Conservation (phyloP, 1,140 invertebrate species). For the Drosophila auraria region DNA sequence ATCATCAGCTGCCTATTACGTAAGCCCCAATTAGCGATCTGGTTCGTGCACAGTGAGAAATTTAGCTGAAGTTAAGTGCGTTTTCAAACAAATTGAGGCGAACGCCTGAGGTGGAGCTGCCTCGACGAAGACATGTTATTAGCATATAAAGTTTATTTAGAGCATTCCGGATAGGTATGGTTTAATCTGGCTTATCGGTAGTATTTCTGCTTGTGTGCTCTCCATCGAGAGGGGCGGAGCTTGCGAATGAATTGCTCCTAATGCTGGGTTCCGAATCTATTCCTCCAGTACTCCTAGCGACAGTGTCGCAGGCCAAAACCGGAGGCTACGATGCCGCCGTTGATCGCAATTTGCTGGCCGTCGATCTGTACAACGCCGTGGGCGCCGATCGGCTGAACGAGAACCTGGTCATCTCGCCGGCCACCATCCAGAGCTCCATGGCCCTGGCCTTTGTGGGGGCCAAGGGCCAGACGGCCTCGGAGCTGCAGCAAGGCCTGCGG, state of each 20-base stretch:
- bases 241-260: constrained; percentile 14
- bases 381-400: constrained; percentile 69
- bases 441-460: constrained; percentile 77
- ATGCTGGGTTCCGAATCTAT: constrained; percentile 14
- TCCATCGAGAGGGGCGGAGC: not conserved
- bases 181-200: too few species aligned
- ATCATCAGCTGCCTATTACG: constrained; percentile 70
- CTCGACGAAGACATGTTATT: too few species aligned
- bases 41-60: constrained; percentile 34
- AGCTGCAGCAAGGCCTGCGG: constrained; percentile 71
- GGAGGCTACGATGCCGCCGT: constrained; percentile 49
- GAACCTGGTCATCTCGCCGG: constrained; percentile 75
- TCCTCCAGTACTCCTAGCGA: constrained; percentile 39
- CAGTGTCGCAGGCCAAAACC: constrained; percentile 42
- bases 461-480: constrained; percentile 76
- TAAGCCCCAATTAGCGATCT: constrained; percentile 65
- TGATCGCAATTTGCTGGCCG: constrained; percentile 75
- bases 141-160: too few species aligned
- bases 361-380: constrained; percentile 78
- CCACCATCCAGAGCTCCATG: constrained; percentile 78
- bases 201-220: constrained; percentile 3
- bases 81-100: not conserved
- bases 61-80: not conserved
- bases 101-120: too few species aligned
- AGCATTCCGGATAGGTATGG: too few species aligned